phyloP scores from a whole-genome alignment of 2,113 vertebrate genomes.

The Lynx canadensis region DNA sequence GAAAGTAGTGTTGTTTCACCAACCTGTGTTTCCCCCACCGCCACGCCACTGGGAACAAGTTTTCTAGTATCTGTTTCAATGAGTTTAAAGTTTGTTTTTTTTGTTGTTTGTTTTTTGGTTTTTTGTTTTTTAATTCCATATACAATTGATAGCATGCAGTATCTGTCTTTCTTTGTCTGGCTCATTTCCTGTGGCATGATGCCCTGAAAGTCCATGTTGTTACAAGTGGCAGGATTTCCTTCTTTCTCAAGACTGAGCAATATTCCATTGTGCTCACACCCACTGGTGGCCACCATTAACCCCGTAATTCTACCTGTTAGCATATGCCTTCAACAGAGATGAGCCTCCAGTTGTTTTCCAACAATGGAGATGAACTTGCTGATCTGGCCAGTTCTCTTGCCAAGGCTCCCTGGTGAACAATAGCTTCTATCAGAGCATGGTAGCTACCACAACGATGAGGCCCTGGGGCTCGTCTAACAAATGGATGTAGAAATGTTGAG shows the following conservation, averaged over 20 bases:
- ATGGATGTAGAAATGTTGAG: neutral
- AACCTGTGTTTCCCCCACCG: neutral
- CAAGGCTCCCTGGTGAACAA: conserved; percentile 28
- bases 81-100: neutral
- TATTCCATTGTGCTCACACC: neutral
- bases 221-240: neutral
- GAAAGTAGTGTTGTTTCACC: neutral
- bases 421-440: neutral
- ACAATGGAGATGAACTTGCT: neutral
- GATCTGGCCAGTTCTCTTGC: neutral
- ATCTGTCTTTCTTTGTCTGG: neutral
- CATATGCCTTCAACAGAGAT: neutral
- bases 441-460: neutral
- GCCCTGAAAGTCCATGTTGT: neutral
- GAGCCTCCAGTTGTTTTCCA: conserved; percentile 26
- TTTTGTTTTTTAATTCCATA: neutral
- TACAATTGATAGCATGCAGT: neutral
- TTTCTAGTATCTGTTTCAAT: neutral
- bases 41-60: neutral
- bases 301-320: neutral
- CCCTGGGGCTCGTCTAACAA: neutral
- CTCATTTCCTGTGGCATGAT: neutral
- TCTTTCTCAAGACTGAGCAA: neutral
- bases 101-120: neutral
- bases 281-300: neutral